Evolutionary conservation across 2,113 vertebrate genomes (phyloP), one percentile per base, ranked within the genome.

Genomic region (Chamaea fasciata): DNA sequence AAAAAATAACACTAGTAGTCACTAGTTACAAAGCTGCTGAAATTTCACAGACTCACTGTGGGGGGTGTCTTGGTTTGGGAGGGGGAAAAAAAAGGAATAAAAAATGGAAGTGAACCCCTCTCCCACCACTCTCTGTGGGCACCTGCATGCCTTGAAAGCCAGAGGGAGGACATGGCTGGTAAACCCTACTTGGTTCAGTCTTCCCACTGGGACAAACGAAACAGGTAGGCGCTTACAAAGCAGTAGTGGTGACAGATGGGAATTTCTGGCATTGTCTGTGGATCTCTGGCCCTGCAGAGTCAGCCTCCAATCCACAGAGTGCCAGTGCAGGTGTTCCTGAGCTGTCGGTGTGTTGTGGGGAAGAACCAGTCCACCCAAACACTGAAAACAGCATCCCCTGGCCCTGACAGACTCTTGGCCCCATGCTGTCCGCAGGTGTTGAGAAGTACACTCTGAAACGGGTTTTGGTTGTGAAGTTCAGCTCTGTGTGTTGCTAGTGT

Each of bases 291-390:
- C 16, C 28, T 39, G 27, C 2, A 1, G 39, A n/a, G 14, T 75
- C 24, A 57, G 41, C 41, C 42, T 37, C 11, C 0, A 1, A 21
- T 76, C 49, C 12, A 14, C 56, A 26, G 28, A 9, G n/a, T 39
- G 44, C 35, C 2, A 1, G 4, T 60, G 56, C 44, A 19, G n/a
- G 28, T 49, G 27, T 31, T 76, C 15, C 27, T 11, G 12, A 60
- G 27, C 16, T 1, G 0, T 60, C 30, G 19, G 4, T 59, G n/a
- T 39, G n/a, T 8, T 49, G 56, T 4, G n/a, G 15, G 27, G 11
- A 31, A 47, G 27, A 39, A 24, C 15, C n/a, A 24, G 6, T 37
- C 44, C 39, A 56, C 19, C 12, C n/a, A 39, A 31, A 15, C 46
- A 26, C 12, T 39, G 28, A 31, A 49, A 76, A 33, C 0, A 0